Conservation (phyloP, 2,888 invertebrate genomes). For the Drosophila rubida region DNA sequence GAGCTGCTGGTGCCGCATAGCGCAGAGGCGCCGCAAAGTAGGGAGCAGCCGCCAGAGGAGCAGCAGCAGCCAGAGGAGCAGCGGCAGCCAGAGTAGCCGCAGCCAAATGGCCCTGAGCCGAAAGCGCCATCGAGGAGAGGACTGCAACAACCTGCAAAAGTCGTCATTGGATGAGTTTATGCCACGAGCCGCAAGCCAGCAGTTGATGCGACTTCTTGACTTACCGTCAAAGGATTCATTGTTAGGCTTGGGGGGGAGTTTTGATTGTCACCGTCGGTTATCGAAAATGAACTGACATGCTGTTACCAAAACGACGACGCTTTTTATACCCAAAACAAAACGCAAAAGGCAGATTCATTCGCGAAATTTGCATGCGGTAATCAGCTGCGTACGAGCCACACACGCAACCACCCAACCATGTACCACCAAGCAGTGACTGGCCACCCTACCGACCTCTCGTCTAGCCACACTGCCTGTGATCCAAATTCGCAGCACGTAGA, state of each 20-base stretch:
- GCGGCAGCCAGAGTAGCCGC: conserved; percentile 72
- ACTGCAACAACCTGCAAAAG: conserved; percentile 82
- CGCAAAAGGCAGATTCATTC: conserved; percentile 46
- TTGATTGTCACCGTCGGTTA: conserved; percentile 84
- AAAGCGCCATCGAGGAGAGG: conserved; percentile 83
- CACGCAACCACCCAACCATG: background rate
- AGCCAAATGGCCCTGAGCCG: conserved; percentile 82
- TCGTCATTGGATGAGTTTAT: background rate
- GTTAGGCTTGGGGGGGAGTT: conserved; percentile 81
- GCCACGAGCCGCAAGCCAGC: background rate
- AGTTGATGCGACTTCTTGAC: conserved; percentile 46
- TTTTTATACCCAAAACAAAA: conserved; percentile 80
- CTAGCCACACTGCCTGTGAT: conserved; percentile 53
- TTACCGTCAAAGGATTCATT: conserved; percentile 85
- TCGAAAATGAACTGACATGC: conserved; percentile 85
- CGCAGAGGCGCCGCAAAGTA: conserved; percentile 35
- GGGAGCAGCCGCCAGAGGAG: conserved; percentile 47
- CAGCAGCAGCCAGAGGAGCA: conserved; percentile 51
- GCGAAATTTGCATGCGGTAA: conserved; percentile 71
- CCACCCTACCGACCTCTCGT: conserved; percentile 15
- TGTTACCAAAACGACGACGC: conserved; percentile 72
- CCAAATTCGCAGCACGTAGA: conserved; percentile 74
- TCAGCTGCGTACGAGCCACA: conserved; percentile 11
- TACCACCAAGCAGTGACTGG: conserved; percentile 2
- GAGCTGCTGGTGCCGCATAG: conserved; percentile 49